Evolutionary conservation across 2,797 vertebrate species (phyloP).

Genomic region (Carduelis carduelis): DNA sequence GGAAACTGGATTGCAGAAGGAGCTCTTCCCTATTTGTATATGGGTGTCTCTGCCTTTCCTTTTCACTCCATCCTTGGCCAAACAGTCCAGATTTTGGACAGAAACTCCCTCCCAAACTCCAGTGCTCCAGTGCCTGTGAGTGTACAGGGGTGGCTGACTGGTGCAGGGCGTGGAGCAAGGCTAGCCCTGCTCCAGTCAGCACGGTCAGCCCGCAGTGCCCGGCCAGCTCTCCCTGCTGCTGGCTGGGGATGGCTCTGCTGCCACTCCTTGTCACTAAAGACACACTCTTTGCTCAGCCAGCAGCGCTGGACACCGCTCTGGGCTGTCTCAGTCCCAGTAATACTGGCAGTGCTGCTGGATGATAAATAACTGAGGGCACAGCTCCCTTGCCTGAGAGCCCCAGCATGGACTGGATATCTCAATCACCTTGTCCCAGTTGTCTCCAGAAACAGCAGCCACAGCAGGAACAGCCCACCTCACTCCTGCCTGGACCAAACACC

Average conservation of each 20-base stretch:
- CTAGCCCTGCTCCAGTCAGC: neutral
- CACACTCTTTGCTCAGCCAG: fast-evolving
- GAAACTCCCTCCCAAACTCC: neutral
- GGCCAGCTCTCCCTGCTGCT: neutral
- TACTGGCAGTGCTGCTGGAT: neutral
- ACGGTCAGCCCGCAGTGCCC: fast-evolving
- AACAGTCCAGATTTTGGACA: neutral
- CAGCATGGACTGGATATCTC: fast-evolving
- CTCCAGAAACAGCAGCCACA: neutral
- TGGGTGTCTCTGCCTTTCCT: neutral
- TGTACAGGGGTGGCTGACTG: neutral
- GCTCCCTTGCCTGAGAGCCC: neutral
- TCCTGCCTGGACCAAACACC: neutral
- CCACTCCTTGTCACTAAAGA: neutral
- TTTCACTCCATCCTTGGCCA: neutral
- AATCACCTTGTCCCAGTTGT: fast-evolving
- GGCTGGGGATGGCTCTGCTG: neutral
- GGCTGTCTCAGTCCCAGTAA: neutral
- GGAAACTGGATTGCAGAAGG: neutral
- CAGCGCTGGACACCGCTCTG: fast-evolving
- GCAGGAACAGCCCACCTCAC: neutral
- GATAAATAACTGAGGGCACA: neutral
- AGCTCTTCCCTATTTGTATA: neutral
- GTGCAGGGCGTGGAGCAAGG: neutral
- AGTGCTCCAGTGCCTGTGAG: neutral